Conservation (phyloP, 2,113 vertebrate genomes). For the Otis tarda region DNA sequence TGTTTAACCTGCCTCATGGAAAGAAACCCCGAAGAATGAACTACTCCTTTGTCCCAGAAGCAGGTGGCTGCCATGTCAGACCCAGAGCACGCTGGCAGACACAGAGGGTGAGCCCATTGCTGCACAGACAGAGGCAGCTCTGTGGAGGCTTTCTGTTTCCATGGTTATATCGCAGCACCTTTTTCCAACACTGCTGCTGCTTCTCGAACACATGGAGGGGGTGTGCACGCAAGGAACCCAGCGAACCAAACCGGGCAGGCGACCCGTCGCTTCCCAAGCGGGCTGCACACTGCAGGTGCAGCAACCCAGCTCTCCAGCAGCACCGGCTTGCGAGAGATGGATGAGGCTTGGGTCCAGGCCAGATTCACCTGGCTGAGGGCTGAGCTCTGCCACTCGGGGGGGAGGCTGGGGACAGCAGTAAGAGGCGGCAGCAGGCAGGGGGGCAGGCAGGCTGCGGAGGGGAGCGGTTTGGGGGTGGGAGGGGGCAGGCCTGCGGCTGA, state of each 20-base stretch:
- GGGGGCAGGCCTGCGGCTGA: no score
- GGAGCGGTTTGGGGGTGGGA: not conserved
- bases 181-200: not conserved
- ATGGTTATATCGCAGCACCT: constrained; percentile 9
- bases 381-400: not conserved
- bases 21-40: not conserved
- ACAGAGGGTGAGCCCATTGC: not conserved
- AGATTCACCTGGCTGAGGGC: not conserved
- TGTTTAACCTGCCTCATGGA: not conserved
- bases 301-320: not conserved
- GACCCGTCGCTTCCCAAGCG: fast-evolving
- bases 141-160: not conserved
- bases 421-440: not conserved
- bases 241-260: not conserved
- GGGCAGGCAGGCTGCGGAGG: not conserved
- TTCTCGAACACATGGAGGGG: not conserved
- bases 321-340: not conserved
- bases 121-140: not conserved
- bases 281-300: not conserved
- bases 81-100: not conserved
- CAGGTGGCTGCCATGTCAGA: not conserved
- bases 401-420: not conserved
- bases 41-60: not conserved
- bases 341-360: not conserved
- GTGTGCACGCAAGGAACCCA: not conserved